Base-by-base conservation (phyloP, 2,113 vertebrate genomes). In the Verasper variegatus region DNA sequence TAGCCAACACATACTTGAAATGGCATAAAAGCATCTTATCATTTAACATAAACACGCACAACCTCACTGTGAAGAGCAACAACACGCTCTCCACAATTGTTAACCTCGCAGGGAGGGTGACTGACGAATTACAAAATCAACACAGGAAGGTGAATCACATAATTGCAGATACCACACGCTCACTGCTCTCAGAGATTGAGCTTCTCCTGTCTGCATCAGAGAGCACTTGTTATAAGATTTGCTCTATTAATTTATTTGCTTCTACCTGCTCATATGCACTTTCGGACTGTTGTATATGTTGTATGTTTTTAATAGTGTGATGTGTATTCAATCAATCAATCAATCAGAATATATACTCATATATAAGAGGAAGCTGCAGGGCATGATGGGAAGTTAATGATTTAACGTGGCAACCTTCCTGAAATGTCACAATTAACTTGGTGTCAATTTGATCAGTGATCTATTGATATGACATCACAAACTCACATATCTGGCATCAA, bases 361-460 rank as follows among this genome's bases (percentile, higher is more conserved):
- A 37, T 2, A 37, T 37, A 10, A 42, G 40, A 42, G 40, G 40
- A 68, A 72, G 49, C 70, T 66, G 40, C 49, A 55, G 26, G 37
- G 75, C 67, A 60, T n/a, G 68, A 40, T 5, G 3, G 24, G 14
- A 42, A 31, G 14, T 31, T 40, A 18, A 15, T 18, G 14, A 12
- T 18, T 72, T 64, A 70, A 56, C 55, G 47, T 61, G 68, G 21
- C 5, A 42, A 57, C 26, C n/a, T 75, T 31, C 35, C 9, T 68
- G 18, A 74, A 57, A 71, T 49, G 55, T 66, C 26, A 26, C 4
- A 71, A 68, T 61, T n/a, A 70, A 18, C 21, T 27, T 58, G 54
- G 12, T 59, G 49, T n/a, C 7, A 0, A 2, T 74, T 68, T 40
- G 60, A 62, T 60, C 27, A 54, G 13, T 23, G 59, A 68, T 77